These are phyloP conservation scores for Hymenochirus boettgeri DNA, from an alignment of 2,113 vertebrate species.

Conservation along the genomic window DNA sequence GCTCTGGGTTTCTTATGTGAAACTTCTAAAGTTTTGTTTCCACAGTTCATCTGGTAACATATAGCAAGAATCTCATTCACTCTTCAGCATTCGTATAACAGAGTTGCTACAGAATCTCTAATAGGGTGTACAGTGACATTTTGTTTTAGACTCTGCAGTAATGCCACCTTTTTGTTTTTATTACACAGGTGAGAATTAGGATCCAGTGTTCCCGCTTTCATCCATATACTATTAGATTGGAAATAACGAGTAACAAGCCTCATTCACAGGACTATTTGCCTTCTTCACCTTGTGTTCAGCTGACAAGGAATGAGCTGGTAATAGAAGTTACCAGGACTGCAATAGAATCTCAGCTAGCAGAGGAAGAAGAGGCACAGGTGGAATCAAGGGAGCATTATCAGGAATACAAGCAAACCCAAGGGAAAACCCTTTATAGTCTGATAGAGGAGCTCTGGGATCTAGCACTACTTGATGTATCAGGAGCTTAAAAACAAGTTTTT, in stretches of 20 bases:
- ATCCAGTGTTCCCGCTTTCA: slow-evolving; percentile 74
- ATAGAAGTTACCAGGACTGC: slow-evolving; percentile 76
- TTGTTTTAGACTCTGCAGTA: too few relatives aligned
- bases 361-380: slow-evolving; percentile 50
- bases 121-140: too few relatives aligned
- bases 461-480: slow-evolving; percentile 68
- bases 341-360: slow-evolving; percentile 70
- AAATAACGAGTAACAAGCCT: slow-evolving; percentile 69
- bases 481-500: too few relatives aligned
- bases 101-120: too few relatives aligned
- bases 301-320: slow-evolving; percentile 65
- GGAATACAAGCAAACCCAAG: slow-evolving; percentile 79
- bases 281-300: slow-evolving; percentile 9
- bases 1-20: too few relatives aligned
- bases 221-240: slow-evolving; percentile 67
- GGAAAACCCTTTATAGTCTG: slow-evolving; percentile 74
- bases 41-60: too few relatives aligned
- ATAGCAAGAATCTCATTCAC: too few relatives aligned
- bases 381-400: slow-evolving; percentile 61
- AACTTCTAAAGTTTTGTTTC: too few relatives aligned
- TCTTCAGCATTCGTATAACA: too few relatives aligned
- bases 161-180: slow-evolving; percentile 13
- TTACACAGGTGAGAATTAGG: slow-evolving; percentile 75
- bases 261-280: slow-evolving; percentile 32
- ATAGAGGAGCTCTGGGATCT: slow-evolving; percentile 88